Base-by-base conservation (phyloP, 2,888 invertebrate species). In the Serripes groenlandicus region DNA sequence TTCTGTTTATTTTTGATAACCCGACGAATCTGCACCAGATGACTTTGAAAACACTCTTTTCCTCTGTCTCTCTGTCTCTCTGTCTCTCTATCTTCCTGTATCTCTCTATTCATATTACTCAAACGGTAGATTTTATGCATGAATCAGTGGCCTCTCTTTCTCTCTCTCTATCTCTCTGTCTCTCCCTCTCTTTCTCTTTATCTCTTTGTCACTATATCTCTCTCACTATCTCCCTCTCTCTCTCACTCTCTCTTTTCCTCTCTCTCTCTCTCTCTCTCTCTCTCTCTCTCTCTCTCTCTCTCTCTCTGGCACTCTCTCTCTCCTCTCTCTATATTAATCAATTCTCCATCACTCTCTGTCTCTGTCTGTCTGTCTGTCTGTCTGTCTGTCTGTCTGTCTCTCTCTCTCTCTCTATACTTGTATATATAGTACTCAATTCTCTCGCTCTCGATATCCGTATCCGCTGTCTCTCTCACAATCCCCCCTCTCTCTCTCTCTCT, bases 231-330 rank as follows among this genome's bases (percentile, higher is more conserved):
- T 42, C 42, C 15, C 15, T 7, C 42, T 56, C n/a, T n/a, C 56
- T 56, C 56, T 56, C n/a, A 15, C 56, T n/a, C n/a, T 56, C 56
- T 56, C 56, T 56, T 42, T 42, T 15, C 7, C 42, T 15, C 42
- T 42, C 42, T 42, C 42, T 42, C 42, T 49, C 49, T 49, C 2
- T 1, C 49, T 49, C 7, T 49, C 49, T 49, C 49, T 49, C 49
- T 49, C 49, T 49, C 49, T 49, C 49, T 49, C 49, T 49, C 49
- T 49, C 49, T 49, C 49, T 49, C 49, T 49, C 49, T 49, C 49
- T 49, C 49, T 49, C 49, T 49, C 49, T 49, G 49, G 5, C 56
- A 15, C 56, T 56, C 56, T 56, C 56, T 42, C 23, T 23, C n/a
- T n/a, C 23, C 56, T 15, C n/a, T 56, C 56, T 56, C 56, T 56